Conservation (phyloP, 2,113 vertebrate genomes). For the Alligator sinensis region DNA sequence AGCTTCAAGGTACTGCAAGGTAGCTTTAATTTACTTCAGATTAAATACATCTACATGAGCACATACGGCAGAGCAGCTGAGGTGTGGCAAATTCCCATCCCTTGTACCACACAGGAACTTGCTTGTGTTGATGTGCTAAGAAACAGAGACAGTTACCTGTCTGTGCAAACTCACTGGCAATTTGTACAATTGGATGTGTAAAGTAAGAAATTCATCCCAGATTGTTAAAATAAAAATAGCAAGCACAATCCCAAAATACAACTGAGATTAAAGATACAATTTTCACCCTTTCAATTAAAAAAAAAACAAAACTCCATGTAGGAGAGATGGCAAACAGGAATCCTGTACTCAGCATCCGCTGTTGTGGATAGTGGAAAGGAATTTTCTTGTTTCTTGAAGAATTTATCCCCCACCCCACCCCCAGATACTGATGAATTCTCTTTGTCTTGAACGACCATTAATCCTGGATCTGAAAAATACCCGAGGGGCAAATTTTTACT, state of each 20-base stretch:
- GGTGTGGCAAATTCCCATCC: no score
- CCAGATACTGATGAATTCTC: not conserved
- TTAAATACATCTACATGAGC: no score
- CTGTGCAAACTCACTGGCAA: not conserved
- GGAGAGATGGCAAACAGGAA: conserved; percentile 46
- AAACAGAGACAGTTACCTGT: not conserved
- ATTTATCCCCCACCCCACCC: conserved; percentile 10
- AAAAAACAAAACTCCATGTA: conserved; percentile 19
- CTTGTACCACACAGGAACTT: no score
- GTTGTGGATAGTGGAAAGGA: conserved; percentile 1
- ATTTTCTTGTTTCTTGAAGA: no score
- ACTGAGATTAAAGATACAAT: conserved; percentile 41
- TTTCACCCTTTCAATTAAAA: conserved; percentile 57
- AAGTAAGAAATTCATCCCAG: not conserved
- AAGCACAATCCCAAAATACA: not conserved
- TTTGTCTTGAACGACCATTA: conserved; percentile 4
- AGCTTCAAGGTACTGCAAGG: no score
- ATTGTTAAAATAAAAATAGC: not conserved
- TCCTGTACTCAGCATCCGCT: conserved; percentile 19
- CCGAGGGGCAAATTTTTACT: no score
- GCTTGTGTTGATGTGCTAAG: no score
- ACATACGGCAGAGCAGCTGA: no score
- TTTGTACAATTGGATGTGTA: not conserved
- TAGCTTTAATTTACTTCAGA: no score
- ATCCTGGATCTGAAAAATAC: not conserved